Evolutionary conservation across 2,113 vertebrate genomes (phyloP).

Genomic region (Tamias sibiricus): DNA sequence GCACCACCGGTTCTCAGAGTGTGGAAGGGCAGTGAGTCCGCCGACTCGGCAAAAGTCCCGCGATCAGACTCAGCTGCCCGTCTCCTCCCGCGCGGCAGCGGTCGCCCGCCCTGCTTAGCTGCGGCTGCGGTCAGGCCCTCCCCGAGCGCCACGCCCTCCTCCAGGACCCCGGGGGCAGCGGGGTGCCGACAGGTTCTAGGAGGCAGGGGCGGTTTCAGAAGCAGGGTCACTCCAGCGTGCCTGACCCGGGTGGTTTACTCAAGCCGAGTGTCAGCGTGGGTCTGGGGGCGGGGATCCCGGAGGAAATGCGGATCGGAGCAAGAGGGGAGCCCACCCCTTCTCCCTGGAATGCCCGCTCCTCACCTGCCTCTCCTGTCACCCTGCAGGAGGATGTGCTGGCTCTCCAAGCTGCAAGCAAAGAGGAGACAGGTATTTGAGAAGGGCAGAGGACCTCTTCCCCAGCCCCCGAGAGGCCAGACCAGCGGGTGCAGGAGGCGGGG

Average conservation of each 20-base stretch:
- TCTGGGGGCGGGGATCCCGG: not conserved
- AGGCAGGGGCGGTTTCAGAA: not conserved
- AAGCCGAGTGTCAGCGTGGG: not conserved
- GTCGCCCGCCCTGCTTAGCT: rapidly evolving
- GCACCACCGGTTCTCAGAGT: not conserved
- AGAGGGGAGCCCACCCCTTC: too few relatives aligned
- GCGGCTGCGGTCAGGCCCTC: rapidly evolving
- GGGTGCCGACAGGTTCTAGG: rapidly evolving
- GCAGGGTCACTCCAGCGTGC: too few relatives aligned
- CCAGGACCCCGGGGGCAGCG: not conserved
- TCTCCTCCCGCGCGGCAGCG: not conserved
- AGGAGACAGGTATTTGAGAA: conserved; percentile 32
- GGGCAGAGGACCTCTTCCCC: not conserved
- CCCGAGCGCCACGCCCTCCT: not conserved
- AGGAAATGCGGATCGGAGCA: not conserved
- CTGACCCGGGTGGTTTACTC: not conserved
- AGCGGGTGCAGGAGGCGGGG: rapidly evolving
- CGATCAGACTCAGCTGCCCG: not conserved
- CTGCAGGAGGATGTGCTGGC: conserved; percentile 74
- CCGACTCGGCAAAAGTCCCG: not conserved
- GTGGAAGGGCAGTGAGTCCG: not conserved
- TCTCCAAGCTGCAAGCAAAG: conserved; percentile 82
- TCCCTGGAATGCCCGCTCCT: not conserved
- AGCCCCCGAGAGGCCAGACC: not conserved
- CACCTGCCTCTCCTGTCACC: conserved; percentile 63